Conservation (phyloP, 64 coral and sea anemone species). For the Catalaphyllia jardinei region DNA sequence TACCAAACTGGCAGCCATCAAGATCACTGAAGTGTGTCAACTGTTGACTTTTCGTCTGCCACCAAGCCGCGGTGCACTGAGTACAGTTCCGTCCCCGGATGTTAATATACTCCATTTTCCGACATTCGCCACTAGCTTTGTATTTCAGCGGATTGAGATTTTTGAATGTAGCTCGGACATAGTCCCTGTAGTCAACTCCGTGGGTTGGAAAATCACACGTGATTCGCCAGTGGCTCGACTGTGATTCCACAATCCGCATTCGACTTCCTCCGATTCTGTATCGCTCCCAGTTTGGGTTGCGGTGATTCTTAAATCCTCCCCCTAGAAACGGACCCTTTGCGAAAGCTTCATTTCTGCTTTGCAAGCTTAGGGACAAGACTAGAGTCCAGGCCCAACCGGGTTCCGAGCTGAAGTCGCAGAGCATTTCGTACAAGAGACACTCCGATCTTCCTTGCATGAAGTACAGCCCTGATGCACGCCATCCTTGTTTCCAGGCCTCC, state of each 20-base stretch:
- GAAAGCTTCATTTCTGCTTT: background rate
- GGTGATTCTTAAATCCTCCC: background rate
- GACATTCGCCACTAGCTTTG: background rate
- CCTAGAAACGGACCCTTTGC: background rate
- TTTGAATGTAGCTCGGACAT: slow-evolving; percentile 6
- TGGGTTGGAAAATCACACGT: slow-evolving; percentile 39
- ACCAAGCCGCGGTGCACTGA: slow-evolving; percentile 23
- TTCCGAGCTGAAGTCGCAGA: slow-evolving; percentile 55
- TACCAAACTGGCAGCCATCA: slow-evolving; percentile 14
- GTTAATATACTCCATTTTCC: slow-evolving; percentile 44
- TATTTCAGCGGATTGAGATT: slow-evolving; percentile 20
- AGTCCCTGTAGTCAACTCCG: slow-evolving; percentile 39
- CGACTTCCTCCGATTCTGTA: slow-evolving; percentile 15
- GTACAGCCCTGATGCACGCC: background rate
- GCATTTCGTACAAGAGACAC: slow-evolving; percentile 30
- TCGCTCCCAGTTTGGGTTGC: slow-evolving; percentile 26
- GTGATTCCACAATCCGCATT: slow-evolving; percentile 1
- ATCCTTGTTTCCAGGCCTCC: slow-evolving; percentile 9
- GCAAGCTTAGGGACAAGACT: slow-evolving; percentile 16
- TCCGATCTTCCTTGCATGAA: background rate
- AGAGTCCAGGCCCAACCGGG: slow-evolving; percentile 35
- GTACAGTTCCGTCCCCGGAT: slow-evolving; percentile 39
- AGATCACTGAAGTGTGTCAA: slow-evolving; percentile 17
- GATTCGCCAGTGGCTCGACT: slow-evolving; percentile 44
- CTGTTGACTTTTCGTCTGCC: background rate